Evolutionary conservation across 2,113 vertebrate species (phyloP).

Genomic region (Pachypanchax playfairii): DNA sequence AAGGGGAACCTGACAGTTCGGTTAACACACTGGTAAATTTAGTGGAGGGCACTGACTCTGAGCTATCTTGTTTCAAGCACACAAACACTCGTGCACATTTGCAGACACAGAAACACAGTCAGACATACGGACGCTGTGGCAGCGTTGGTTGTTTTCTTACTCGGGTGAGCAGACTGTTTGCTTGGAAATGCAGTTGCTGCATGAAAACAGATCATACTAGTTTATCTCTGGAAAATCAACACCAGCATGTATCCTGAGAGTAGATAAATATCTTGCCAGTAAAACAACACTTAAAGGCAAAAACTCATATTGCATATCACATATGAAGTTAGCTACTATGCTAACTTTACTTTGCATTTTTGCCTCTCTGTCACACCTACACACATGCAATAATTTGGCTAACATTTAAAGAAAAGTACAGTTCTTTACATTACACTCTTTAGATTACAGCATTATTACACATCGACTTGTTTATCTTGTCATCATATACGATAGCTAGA

Average conservation of each 20-base stretch:
- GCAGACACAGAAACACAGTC: conserved; percentile 37
- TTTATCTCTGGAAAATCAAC: neutral
- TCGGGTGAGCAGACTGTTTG: conserved; percentile 30
- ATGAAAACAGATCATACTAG: conserved; percentile 15
- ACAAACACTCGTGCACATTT: conserved; percentile 17
- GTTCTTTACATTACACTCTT: conserved; percentile 17
- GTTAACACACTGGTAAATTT: conserved; percentile 80
- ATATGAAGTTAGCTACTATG: conserved; percentile 12
- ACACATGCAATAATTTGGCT: conserved; percentile 2
- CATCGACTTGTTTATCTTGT: too few species aligned
- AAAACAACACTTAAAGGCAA: conserved; percentile 46
- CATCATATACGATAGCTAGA: too few species aligned
- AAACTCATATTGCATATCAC: conserved; percentile 27
- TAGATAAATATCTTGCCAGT: conserved; percentile 27
- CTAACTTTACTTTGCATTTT: conserved; percentile 24
- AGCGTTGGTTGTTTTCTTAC: conserved; percentile 44
- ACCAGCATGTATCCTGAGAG: conserved; percentile 7
- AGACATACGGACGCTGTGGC: conserved; percentile 47
- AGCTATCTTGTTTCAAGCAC: conserved; percentile 72
- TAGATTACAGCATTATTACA: conserved; percentile 17
- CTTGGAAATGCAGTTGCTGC: conserved; percentile 29
- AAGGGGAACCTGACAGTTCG: conserved; percentile 68
- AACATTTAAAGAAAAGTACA: conserved; percentile 24
- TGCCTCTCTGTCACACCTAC: conserved; percentile 1
- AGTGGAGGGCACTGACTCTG: conserved; percentile 63